phyloP scores from a whole-genome alignment of 2,113 vertebrate genomes.

The Syrmaticus mikado region DNA sequence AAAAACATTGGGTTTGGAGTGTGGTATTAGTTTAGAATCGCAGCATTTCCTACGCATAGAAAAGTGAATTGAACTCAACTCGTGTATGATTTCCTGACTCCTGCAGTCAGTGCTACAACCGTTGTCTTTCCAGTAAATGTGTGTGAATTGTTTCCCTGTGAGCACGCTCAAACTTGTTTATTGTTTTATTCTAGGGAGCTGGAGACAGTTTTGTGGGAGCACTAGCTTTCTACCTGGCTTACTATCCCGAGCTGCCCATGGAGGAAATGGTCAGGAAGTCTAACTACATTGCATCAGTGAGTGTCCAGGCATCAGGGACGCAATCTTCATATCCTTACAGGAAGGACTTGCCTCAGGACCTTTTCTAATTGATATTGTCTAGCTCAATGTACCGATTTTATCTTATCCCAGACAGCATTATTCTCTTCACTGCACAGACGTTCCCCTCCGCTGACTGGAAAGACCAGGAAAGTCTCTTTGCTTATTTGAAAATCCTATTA shows the following conservation, averaged over 20 bases:
- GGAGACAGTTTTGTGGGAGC: slow-evolving; percentile 97
- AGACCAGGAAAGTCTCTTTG: neutral
- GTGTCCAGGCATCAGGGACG: slow-evolving; percentile 87
- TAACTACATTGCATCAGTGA: slow-evolving; percentile 86
- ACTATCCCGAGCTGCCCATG: slow-evolving; percentile 84
- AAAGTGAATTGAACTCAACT: neutral
- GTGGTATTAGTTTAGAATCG: neutral
- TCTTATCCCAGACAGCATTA: slow-evolving; percentile 19
- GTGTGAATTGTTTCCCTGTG: neutral
- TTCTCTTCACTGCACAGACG: neutral
- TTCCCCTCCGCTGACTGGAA: slow-evolving; percentile 6
- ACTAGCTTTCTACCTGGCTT: slow-evolving; percentile 92
- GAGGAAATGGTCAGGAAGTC: slow-evolving; percentile 92
- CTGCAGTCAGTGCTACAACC: neutral
- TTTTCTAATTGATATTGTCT: slow-evolving; percentile 78
- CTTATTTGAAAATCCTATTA: neutral
- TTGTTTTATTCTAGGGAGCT: slow-evolving; percentile 86
- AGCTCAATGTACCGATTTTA: neutral
- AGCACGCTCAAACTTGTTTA: slow-evolving; percentile 5
- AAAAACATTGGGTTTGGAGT: neutral
- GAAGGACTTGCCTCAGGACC: slow-evolving; percentile 83
- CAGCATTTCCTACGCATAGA: neutral
- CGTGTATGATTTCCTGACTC: slow-evolving; percentile 7
- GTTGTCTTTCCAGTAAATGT: neutral
- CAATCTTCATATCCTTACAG: slow-evolving; percentile 89